phyloP scores from a whole-genome alignment of 1,140 invertebrate genomes.

The Saxidomus purpurata region DNA sequence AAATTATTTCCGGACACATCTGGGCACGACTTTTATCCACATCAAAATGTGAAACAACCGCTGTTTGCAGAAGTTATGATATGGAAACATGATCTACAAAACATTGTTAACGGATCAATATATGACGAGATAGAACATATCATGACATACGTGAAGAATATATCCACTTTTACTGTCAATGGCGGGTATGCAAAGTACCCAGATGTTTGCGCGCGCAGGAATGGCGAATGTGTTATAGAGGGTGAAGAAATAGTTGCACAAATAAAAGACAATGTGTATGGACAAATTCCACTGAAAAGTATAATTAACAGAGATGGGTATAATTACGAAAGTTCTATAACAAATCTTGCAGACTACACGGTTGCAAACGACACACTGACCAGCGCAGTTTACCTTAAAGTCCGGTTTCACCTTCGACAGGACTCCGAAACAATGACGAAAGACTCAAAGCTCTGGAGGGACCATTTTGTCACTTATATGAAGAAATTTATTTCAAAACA shows the following conservation, averaged over 20 bases:
- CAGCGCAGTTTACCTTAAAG: slow-evolving; percentile 39
- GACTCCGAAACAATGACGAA: neutral
- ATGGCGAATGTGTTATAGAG: slow-evolving; percentile 47
- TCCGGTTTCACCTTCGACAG: slow-evolving; percentile 35
- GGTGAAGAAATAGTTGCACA: slow-evolving; percentile 20
- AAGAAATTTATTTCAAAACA: slow-evolving; percentile 38
- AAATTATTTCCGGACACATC: slow-evolving; percentile 9
- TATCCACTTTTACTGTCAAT: slow-evolving; percentile 10
- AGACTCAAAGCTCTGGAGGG: slow-evolving; percentile 41
- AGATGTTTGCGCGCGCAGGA: slow-evolving; percentile 41
- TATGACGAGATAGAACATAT: slow-evolving; percentile 34
- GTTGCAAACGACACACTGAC: slow-evolving; percentile 10
- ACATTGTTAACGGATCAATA: slow-evolving; percentile 5
- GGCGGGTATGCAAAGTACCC: slow-evolving; percentile 11
- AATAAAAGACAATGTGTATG: neutral
- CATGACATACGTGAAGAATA: slow-evolving; percentile 24
- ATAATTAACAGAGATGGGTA: neutral
- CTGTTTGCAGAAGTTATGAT: slow-evolving; percentile 30
- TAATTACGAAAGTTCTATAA: neutral
- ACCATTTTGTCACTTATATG: slow-evolving; percentile 31
- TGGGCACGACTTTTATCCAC: slow-evolving; percentile 30
- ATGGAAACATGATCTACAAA: neutral
- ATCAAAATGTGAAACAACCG: slow-evolving; percentile 8
- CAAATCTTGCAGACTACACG: neutral
- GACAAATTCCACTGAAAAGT: neutral